Conservation (phyloP, 2,888 invertebrate genomes). For the Cinara cedri region DNA sequence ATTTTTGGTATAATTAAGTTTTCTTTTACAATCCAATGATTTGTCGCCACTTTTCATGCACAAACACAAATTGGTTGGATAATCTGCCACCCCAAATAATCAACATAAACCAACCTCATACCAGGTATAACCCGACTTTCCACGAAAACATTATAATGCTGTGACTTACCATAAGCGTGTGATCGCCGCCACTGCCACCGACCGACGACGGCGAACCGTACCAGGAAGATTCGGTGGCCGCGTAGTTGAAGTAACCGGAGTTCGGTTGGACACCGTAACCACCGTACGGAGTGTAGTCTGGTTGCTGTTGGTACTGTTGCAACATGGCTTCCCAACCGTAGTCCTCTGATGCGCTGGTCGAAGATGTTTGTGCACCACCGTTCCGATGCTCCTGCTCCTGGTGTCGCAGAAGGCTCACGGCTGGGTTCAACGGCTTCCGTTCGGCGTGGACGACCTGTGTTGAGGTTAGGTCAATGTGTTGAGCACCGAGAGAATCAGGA, state of each 20-base stretch:
- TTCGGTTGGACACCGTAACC: constrained; percentile 43
- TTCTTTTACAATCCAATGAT: too few relatives aligned
- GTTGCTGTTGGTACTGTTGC: constrained; percentile 53
- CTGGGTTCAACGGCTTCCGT: not conserved
- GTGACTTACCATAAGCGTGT: constrained; percentile 39
- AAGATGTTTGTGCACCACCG: not conserved
- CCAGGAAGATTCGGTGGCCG: constrained; percentile 37
- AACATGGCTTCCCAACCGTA: constrained; percentile 5
- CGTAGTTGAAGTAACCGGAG: constrained; percentile 47
- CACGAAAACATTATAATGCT: not conserved
- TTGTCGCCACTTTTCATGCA: too few relatives aligned
- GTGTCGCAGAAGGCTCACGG: not conserved
- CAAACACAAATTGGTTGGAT: too few relatives aligned
- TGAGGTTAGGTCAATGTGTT: too few relatives aligned
- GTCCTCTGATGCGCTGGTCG: not conserved
- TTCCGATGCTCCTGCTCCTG: not conserved
- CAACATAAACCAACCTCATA: too few relatives aligned
- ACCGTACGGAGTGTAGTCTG: constrained; percentile 49
- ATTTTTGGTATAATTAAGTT: too few relatives aligned
- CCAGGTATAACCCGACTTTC: too few relatives aligned
- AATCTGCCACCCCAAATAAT: too few relatives aligned
- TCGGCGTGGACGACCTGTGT: not conserved
- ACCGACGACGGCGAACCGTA: constrained; percentile 37
- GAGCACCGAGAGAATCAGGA: too few relatives aligned
- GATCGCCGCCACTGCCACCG: constrained; percentile 15